A percentile compares a stretch with the other conserved stretches of the same genome.
These are phyloP conservation scores for Drosophila quinaria DNA, from an alignment of 2,888 invertebrate species.

Conservation along the genomic window DNA sequence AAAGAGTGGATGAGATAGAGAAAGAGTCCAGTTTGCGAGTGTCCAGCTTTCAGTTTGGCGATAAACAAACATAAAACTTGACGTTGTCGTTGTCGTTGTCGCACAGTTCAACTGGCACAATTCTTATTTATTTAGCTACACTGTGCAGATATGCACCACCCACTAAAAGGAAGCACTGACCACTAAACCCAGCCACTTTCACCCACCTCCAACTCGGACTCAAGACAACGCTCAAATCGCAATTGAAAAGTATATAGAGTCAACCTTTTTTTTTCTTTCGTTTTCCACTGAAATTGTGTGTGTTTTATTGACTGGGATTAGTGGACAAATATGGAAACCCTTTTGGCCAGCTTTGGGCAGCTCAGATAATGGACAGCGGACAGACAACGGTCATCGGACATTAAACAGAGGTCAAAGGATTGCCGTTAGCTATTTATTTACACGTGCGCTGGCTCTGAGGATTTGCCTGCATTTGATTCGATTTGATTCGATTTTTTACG, in stretches of 20 bases:
- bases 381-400: conserved; percentile 30
- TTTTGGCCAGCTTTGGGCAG: conserved; percentile 43
- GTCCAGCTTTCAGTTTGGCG: conserved; percentile 73
- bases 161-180: background rate
- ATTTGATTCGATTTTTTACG: conserved; percentile 78
- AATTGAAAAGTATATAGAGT: conserved; percentile 60
- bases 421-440: conserved; percentile 71
- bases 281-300: conserved; percentile 62
- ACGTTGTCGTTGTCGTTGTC: conserved; percentile 59
- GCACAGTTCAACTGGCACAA: conserved; percentile 75
- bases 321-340: conserved; percentile 54
- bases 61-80: conserved; percentile 80
- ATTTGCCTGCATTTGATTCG: conserved; percentile 66
- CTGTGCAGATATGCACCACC: conserved; percentile 47
- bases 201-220: background rate
- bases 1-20: background rate
- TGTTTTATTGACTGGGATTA: conserved; percentile 78
- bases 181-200: background rate
- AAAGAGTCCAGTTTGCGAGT: conserved; percentile 61
- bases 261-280: conserved; percentile 31
- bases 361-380: conserved; percentile 59
- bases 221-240: conserved; percentile 38
- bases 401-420: conserved; percentile 55
- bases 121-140: conserved; percentile 74
- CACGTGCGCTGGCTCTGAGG: conserved; percentile 67